Evolutionary conservation across 2,113 vertebrate genomes (phyloP).

Genomic region (Ceuthmochares aereus): DNA sequence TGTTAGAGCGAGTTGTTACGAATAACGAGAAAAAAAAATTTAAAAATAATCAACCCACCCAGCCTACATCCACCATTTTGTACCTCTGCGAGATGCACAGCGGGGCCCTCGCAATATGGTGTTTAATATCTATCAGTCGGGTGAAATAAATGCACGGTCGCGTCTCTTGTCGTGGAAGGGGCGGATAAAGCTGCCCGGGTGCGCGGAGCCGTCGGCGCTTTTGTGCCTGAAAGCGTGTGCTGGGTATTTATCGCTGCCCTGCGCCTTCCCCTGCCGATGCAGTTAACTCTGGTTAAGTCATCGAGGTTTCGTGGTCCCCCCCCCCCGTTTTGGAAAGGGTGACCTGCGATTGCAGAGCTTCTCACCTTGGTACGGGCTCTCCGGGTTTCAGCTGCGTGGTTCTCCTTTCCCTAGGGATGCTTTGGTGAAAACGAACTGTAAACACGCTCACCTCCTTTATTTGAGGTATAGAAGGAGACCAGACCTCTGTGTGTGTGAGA

Average conservation of each 20-base stretch:
- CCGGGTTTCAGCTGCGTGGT: background rate
- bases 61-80: conserved; percentile 84
- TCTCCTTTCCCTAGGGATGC: conserved; percentile 7
- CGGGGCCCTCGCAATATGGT: conserved; percentile 77
- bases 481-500: background rate
- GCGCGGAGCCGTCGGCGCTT: conserved; percentile 33
- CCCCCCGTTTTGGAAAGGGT: background rate
- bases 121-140: conserved; percentile 62
- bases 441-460: background rate
- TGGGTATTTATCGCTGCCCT: conserved; percentile 4
- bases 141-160: background rate
- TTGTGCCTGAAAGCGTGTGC: conserved; percentile 32
- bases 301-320: background rate
- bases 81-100: conserved; percentile 75
- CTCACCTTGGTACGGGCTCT: background rate
- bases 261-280: background rate
- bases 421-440: conserved; percentile 6
- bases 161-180: conserved; percentile 3
- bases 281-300: background rate
- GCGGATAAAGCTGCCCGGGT: background rate
- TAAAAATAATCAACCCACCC: too few relatives aligned
- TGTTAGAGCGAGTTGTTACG: conserved; percentile 57
- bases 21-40: conserved; percentile 56
- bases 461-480: background rate
- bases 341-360: background rate